Conservation (phyloP, 2,888 invertebrate genomes). For the Rugalucina vietnamica region DNA sequence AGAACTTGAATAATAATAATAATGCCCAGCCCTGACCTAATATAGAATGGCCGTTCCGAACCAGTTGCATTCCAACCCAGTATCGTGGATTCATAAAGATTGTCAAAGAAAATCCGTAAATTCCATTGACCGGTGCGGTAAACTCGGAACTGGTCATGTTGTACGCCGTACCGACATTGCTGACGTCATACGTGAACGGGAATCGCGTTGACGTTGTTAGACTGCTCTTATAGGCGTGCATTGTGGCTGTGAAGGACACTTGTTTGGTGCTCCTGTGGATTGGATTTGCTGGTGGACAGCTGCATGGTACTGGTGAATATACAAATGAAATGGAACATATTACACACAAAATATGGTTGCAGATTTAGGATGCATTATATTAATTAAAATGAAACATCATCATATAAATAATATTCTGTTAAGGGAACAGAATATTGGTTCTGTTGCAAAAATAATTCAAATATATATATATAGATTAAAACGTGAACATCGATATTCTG, state of each 20-base stretch:
- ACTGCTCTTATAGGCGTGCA: slow-evolving; percentile 22
- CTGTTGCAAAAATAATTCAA: too few species aligned
- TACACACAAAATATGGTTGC: too few species aligned
- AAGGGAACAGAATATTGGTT: too few species aligned
- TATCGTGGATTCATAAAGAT: slow-evolving; percentile 36
- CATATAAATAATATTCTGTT: too few species aligned
- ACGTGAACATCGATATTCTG: too few species aligned
- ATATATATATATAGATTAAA: too few species aligned
- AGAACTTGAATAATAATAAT: too few species aligned
- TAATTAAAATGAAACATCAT: too few species aligned
- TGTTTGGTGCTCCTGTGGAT: neutral
- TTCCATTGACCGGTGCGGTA: slow-evolving; percentile 37
- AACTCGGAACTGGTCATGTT: slow-evolving; percentile 38
- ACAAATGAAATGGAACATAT: too few species aligned
- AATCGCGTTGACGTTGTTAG: slow-evolving; percentile 36
- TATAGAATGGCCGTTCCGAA: slow-evolving; percentile 41
- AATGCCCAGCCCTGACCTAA: slow-evolving; percentile 46
- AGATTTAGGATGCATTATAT: too few species aligned
- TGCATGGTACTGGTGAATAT: slow-evolving; percentile 23
- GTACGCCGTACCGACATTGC: slow-evolving; percentile 43
- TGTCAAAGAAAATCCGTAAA: slow-evolving; percentile 49
- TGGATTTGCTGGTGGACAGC: slow-evolving; percentile 13
- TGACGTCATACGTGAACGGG: slow-evolving; percentile 47
- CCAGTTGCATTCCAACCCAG: slow-evolving; percentile 44
- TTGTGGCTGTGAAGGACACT: slow-evolving; percentile 53